Percentiles rank a stretch among this genome's conserved stretches.
Evolutionary conservation across 2,888 invertebrate genomes (phyloP).

Genomic region (Eristalis tenax): DNA sequence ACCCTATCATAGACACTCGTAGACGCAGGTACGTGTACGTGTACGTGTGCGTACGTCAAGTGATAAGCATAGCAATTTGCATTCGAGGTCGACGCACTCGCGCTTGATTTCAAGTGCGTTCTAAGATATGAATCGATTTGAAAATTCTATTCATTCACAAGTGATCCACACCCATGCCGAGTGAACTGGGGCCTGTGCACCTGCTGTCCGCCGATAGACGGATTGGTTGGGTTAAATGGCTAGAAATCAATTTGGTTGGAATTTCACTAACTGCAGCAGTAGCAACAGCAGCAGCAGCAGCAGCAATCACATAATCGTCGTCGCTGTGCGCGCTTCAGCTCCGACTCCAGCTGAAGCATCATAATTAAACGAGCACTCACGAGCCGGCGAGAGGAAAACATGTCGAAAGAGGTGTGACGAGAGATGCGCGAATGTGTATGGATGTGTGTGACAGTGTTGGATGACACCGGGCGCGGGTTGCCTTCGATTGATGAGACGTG

Average conservation of each 20-base stretch:
- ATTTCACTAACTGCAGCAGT: constrained; percentile 38
- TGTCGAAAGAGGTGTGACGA: too few relatives aligned
- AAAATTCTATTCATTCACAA: constrained; percentile 46
- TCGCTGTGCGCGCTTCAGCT: neutral
- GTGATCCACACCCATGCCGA: constrained; percentile 9
- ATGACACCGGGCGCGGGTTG: constrained; percentile 47
- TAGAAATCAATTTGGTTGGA: constrained; percentile 64
- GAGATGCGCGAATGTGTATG: neutral
- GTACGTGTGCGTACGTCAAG: constrained; percentile 1
- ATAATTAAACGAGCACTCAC: constrained; percentile 39
- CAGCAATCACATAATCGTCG: constrained; percentile 26
- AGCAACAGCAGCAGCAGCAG: constrained; percentile 31
- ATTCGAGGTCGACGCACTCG: constrained; percentile 43
- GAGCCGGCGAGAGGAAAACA: neutral
- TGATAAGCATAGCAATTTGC: constrained; percentile 53
- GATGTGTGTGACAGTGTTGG: constrained; percentile 31
- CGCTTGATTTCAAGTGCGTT: neutral
- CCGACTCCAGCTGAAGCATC: constrained; percentile 32
- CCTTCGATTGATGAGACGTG: constrained; percentile 40
- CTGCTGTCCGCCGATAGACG: constrained; percentile 19
- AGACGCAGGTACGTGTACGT: constrained; percentile 4
- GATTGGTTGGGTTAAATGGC: constrained; percentile 40
- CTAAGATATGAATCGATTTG: constrained; percentile 12
- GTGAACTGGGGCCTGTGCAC: constrained; percentile 52
- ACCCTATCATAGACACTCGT: constrained; percentile 13